phyloP scores from a whole-genome alignment of 92 coral and sea anemone species.

The Hydrozoanthus gracilis region DNA sequence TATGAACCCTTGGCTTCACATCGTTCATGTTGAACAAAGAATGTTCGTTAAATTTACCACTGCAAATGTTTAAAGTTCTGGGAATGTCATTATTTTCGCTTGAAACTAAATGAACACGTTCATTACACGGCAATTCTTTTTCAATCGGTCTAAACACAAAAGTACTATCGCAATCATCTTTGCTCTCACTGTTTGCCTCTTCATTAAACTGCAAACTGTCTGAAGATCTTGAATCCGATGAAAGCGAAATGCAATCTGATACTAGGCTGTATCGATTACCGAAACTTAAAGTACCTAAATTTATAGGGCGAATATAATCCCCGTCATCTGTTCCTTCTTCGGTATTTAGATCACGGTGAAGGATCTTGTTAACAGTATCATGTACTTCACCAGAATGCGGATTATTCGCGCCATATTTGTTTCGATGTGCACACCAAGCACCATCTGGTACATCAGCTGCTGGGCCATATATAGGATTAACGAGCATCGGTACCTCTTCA shows the following conservation, averaged over 20 bases:
- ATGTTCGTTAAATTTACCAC: background rate
- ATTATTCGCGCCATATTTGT: background rate
- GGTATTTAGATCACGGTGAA: conserved; percentile 21
- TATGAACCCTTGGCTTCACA: conserved; percentile 3
- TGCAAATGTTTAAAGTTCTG: background rate
- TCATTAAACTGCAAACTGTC: conserved; percentile 73
- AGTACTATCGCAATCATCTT: background rate
- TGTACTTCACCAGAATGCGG: conserved; percentile 16
- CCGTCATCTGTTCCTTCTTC: conserved; percentile 60
- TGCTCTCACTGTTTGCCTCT: conserved; percentile 56
- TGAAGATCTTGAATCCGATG: conserved; percentile 87
- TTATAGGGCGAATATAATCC: conserved; percentile 63
- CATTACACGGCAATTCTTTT: conserved; percentile 81
- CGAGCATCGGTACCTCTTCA: conserved; percentile 41
- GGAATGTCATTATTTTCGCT: background rate
- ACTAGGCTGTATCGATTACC: conserved; percentile 97
- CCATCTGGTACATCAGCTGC: conserved; percentile 46
- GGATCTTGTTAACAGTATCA: conserved; percentile 20
- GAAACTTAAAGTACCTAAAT: conserved; percentile 78
- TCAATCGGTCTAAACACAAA: conserved; percentile 51
- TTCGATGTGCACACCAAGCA: background rate
- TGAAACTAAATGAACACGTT: conserved; percentile 62
- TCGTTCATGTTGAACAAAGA: background rate
- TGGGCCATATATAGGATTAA: conserved; percentile 26
- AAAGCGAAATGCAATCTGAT: conserved; percentile 95